Conservation (phyloP, 2,888 invertebrate genomes). For the Rhaphigaster nebulosa region DNA sequence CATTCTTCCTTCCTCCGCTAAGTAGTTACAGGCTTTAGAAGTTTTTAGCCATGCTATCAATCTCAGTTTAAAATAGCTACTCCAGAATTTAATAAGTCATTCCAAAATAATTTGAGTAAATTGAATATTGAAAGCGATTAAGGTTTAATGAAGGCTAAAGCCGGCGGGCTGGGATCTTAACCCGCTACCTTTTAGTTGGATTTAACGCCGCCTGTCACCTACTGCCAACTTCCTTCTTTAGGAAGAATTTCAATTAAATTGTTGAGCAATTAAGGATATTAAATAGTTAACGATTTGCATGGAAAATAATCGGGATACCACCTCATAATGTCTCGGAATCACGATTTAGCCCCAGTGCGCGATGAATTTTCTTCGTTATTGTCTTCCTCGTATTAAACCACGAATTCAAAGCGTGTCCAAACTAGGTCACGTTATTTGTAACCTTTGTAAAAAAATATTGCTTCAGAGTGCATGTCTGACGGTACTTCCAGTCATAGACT, state of each 20-base stretch:
- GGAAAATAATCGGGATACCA: not conserved
- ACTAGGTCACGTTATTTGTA: too few relatives aligned
- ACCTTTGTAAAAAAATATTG: too few relatives aligned
- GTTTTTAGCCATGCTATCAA: not conserved
- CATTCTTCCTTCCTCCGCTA: not conserved
- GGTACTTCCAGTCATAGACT: too few relatives aligned
- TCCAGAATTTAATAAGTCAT: not conserved
- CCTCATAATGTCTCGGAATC: not conserved
- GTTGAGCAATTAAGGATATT: not conserved
- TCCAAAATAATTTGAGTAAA: slow-evolving; percentile 20
- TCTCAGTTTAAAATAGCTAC: not conserved
- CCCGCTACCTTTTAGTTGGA: not conserved
- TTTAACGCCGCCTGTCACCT: not conserved
- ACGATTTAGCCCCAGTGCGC: not conserved
- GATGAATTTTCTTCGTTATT: too few relatives aligned
- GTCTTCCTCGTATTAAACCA: too few relatives aligned
- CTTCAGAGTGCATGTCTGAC: too few relatives aligned
- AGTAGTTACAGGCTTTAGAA: not conserved
- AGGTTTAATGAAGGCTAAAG: not conserved
- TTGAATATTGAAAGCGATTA: slow-evolving; percentile 25
- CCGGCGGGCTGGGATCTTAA: not conserved
- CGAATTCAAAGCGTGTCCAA: too few relatives aligned
- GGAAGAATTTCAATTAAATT: not conserved
- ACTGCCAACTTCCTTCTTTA: not conserved
- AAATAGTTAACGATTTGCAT: not conserved